Evolutionary conservation across 2,113 vertebrate genomes (phyloP), one percentile per base, ranked within the genome.

Genomic region (Paralichthys olivaceus): DNA sequence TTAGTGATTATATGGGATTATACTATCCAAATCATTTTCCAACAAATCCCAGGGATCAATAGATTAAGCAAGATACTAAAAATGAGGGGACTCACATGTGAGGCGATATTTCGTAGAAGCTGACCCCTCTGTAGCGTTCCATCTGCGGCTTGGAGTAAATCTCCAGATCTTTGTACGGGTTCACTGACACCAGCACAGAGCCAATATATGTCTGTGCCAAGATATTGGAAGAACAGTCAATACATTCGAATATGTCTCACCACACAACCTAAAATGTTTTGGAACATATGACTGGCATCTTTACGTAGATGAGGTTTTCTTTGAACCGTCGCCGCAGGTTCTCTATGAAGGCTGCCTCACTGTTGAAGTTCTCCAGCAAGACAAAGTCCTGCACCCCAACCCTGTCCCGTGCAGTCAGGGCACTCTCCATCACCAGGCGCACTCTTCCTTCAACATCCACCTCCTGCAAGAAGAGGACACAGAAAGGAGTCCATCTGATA

Each of bases 331-430:
- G 95, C 1, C 96, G 93, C 71, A 99, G 95, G 84, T 99, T 99
- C 62, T 98, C 98, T 3, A 99, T 97, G 81, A 99, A 99, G 0
- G 97, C 96, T 0, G 97, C 98, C 72, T 99, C 98, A 0, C 98
- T 99, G 89, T 96, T 98, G 94, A 96, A 96, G 91, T 98, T 99
- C 79, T 99, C 97, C 49, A 99, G 92, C 84, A 99, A 91, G 87
- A 99, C 96, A 45, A 98, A 98, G 79, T 99, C 98, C 93, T 99
- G 98, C 60, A 99, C 98, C 14, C 98, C 98, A 0, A 99, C 97
- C 4, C 98, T 94, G 93, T 99, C 98, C 0, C 98, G 96, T 55
- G 98, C 98, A 0, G 97, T 98, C 84, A 99, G 93, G 0, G 96
- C 94, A 0, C 95, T 96, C 96, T 99, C 98, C 98, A 99, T 98